Conservation (phyloP, 2,113 vertebrate genomes). For the Scartelaos histophorus region DNA sequence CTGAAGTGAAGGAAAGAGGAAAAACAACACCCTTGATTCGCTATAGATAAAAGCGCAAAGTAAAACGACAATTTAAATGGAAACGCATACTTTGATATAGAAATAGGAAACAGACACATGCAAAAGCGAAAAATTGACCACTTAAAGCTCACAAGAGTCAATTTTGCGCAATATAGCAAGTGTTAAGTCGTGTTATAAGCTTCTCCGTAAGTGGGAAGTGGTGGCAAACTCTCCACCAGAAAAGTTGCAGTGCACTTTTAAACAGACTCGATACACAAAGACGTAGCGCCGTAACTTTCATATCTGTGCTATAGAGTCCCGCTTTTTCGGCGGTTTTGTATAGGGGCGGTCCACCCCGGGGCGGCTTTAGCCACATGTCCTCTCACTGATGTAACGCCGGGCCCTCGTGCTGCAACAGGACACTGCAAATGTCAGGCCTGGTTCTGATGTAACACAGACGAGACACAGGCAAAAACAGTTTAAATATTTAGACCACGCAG, state of each 20-base stretch:
- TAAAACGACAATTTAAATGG: too few relatives aligned
- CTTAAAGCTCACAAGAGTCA: too few relatives aligned
- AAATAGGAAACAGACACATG: too few relatives aligned
- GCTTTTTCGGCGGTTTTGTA: neutral
- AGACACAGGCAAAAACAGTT: neutral
- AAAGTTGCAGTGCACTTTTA: too few relatives aligned
- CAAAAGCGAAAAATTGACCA: too few relatives aligned
- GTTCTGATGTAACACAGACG: neutral
- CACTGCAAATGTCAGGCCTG: neutral
- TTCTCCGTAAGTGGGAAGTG: too few relatives aligned
- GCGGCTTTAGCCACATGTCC: neutral
- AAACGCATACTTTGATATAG: too few relatives aligned
- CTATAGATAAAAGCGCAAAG: too few relatives aligned
- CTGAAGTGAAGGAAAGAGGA: neutral
- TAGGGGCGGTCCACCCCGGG: neutral
- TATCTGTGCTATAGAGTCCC: neutral
- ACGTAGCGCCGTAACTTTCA: neutral
- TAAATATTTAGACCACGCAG: neutral
- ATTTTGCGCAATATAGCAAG: too few relatives aligned
- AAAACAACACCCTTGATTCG: neutral
- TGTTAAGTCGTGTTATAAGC: too few relatives aligned
- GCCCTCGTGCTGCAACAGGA: neutral
- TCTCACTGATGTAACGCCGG: constrained; percentile 1
- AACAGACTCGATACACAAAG: too few relatives aligned
- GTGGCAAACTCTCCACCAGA: too few relatives aligned